Conservation (phyloP, 2,888 invertebrate species). For the Philonicus albiceps region DNA sequence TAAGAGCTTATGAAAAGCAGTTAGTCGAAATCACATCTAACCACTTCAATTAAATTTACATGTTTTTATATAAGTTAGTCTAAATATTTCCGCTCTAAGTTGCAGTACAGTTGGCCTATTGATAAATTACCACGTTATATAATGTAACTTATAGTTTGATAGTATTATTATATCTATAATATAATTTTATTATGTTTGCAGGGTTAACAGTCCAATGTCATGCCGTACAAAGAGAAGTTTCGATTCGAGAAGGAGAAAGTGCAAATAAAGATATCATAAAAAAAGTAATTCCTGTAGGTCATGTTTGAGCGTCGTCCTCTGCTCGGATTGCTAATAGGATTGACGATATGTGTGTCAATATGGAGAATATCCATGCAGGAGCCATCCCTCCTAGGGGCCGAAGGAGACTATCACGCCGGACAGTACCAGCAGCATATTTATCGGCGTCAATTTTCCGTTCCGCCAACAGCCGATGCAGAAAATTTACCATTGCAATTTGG, state of each 20-base stretch:
- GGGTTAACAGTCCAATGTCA: not conserved
- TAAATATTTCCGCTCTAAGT: too few species aligned
- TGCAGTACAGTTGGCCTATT: too few species aligned
- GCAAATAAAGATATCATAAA: conserved; percentile 4
- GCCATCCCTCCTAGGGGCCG: conserved; percentile 53
- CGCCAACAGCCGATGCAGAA: conserved; percentile 36
- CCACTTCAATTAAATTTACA: too few species aligned
- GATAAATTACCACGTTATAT: too few species aligned
- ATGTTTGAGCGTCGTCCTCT: conserved; percentile 62
- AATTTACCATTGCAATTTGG: conserved; percentile 18
- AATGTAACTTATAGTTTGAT: too few species aligned
- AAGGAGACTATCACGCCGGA: conserved; percentile 45
- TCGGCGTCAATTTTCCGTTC: conserved; percentile 42
- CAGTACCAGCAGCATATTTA: conserved; percentile 48
- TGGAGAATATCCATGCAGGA: conserved; percentile 62
- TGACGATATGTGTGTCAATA: conserved; percentile 60
- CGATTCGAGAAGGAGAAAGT: conserved; percentile 13
- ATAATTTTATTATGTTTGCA: not conserved
- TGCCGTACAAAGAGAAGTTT: conserved; percentile 13
- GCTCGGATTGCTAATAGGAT: conserved; percentile 59
- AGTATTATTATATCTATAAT: not conserved
- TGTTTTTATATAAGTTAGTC: too few species aligned
- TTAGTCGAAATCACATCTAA: too few species aligned
- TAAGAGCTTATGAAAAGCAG: too few species aligned
- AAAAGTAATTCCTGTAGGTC: conserved; percentile 47